These are phyloP conservation scores for Caenorhabditis latens DNA, from an alignment of 1,140 invertebrate species.

Conservation along the genomic window DNA sequence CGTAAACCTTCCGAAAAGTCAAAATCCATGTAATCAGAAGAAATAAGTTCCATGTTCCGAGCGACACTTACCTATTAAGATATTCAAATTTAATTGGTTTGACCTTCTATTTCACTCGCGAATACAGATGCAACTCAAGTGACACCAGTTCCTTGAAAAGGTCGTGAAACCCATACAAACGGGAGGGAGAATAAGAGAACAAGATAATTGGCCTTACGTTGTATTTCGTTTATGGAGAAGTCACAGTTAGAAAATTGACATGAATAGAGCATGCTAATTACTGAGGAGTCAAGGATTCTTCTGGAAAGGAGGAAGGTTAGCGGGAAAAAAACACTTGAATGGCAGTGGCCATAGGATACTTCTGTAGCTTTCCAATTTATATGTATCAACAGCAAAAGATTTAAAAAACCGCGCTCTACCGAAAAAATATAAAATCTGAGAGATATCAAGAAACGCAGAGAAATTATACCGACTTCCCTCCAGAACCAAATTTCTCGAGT, in stretches of 20 bases:
- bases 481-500: no score
- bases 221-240: slow-evolving; percentile 3
- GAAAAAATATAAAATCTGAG: no score
- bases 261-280: not conserved
- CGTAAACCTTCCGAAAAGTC: not conserved
- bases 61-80: slow-evolving; percentile 37
- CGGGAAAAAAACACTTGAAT: no score
- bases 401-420: no score
- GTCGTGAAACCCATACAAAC: slow-evolving; percentile 47
- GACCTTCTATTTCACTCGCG: slow-evolving; percentile 48
- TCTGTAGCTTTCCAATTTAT: no score
- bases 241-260: not conserved
- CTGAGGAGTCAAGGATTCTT: not conserved
- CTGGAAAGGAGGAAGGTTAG: no score
- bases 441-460: no score
- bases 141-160: slow-evolving; percentile 44
- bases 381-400: no score
- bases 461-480: no score
- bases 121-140: slow-evolving; percentile 51
- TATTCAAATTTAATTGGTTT: slow-evolving; percentile 58
- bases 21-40: not conserved
- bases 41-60: slow-evolving; percentile 12
- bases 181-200: not conserved
- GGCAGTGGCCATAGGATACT: no score
- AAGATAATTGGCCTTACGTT: slow-evolving; percentile 52